phyloP scores from a whole-genome alignment of 2,797 vertebrate genomes.

The Columba guinea region DNA sequence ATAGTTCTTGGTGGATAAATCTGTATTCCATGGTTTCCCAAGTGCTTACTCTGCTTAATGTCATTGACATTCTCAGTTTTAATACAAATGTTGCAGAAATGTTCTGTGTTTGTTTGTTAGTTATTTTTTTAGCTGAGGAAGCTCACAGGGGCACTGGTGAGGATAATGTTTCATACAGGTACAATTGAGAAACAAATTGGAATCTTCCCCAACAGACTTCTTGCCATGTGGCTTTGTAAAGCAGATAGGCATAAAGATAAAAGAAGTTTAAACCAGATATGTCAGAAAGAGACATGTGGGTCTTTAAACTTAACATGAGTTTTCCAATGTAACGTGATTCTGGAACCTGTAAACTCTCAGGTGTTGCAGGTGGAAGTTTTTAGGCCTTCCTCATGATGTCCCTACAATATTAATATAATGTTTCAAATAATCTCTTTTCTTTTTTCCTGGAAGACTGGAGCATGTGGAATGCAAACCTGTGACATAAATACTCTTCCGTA shows the following conservation, averaged over 20 bases:
- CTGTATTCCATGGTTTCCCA: fast-evolving
- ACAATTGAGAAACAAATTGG: neutral
- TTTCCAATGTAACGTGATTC: neutral
- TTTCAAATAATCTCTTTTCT: neutral
- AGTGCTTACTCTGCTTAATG: neutral
- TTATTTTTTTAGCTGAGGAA: neutral
- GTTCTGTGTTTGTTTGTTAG: neutral
- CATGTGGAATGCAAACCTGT: neutral
- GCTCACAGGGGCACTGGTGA: neutral
- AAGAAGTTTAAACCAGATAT: fast-evolving
- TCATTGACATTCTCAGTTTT: neutral
- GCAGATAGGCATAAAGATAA: neutral
- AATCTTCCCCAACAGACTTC: neutral
- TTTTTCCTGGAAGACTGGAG: neutral
- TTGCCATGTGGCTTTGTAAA: neutral
- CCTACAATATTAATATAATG: neutral
- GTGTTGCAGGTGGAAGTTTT: neutral
- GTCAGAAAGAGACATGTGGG: neutral
- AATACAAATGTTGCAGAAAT: neutral
- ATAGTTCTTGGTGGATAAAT: neutral
- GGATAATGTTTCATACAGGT: neutral
- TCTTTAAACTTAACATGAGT: neutral
- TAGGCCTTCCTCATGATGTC: neutral
- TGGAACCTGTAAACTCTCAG: neutral
- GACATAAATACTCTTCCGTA: neutral